Evolutionary conservation across 1,140 invertebrate species (phyloP).

Genomic region (Monochamus saltuarius): DNA sequence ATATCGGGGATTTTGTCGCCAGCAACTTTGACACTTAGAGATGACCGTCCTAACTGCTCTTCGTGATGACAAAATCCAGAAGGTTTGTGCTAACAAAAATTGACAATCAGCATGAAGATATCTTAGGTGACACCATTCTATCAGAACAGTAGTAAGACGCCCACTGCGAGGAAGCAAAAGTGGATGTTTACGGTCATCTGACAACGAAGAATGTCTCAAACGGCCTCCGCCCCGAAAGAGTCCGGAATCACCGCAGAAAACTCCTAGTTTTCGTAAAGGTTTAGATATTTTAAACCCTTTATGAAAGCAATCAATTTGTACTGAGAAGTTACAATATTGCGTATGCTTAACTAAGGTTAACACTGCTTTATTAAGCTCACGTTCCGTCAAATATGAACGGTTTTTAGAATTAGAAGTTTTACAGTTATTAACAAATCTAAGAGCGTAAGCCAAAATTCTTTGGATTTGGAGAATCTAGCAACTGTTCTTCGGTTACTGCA

Average conservation of each 20-base stretch:
- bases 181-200: slow-evolving; percentile 13
- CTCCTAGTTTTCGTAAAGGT: background rate
- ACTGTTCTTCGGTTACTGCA: background rate
- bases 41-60: slow-evolving; percentile 1
- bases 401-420: background rate
- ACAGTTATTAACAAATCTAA: background rate
- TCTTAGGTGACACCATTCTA: slow-evolving; percentile 5
- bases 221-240: slow-evolving; percentile 7
- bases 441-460: background rate
- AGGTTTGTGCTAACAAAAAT: slow-evolving; percentile 9
- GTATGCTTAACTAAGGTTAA: slow-evolving; percentile 5
- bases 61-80: slow-evolving; percentile 14
- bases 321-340: background rate
- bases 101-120: slow-evolving; percentile 42
- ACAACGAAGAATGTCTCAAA: slow-evolving; percentile 7
- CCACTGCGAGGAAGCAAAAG: slow-evolving; percentile 4
- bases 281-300: background rate
- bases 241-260: slow-evolving; percentile 2
- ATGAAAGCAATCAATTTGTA: background rate
- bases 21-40: slow-evolving; percentile 15
- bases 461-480: background rate
- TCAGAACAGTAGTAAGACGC: slow-evolving; percentile 8
- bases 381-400: background rate
- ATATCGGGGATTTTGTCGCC: slow-evolving; percentile 1
- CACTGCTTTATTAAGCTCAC: background rate